Percentiles rank a stretch among this genome's conserved stretches.
phyloP scores from a whole-genome alignment of 2,797 vertebrate species.

The Karalla daura region DNA sequence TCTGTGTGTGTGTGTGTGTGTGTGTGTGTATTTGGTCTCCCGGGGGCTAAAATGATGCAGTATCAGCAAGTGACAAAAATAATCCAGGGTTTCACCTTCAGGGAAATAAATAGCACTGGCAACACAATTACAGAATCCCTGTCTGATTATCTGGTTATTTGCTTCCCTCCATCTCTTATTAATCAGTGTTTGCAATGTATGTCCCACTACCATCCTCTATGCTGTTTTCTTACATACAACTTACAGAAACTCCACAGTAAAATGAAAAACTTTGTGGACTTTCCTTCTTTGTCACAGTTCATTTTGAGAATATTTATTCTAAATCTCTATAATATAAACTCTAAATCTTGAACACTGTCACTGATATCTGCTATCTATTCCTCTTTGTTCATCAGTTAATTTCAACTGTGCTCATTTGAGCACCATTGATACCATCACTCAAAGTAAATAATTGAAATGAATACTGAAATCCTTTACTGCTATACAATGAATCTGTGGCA shows the following conservation, averaged over 20 bases:
- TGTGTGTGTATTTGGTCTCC: constrained; percentile 11
- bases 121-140: constrained; percentile 41
- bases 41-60: constrained; percentile 21
- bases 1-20: constrained; percentile 9
- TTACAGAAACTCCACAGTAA: not conserved
- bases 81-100: constrained; percentile 31
- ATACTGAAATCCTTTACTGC: not conserved
- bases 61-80: constrained; percentile 38
- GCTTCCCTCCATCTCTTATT: constrained; percentile 19
- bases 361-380: too few species aligned
- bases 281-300: too few species aligned
- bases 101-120: constrained; percentile 38
- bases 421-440: too few species aligned
- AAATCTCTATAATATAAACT: too few species aligned
- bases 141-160: constrained; percentile 36
- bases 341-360: too few species aligned
- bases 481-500: not conserved
- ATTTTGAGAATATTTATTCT: too few species aligned
- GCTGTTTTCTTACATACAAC: constrained; percentile 3
- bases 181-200: constrained; percentile 30
- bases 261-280: too few species aligned
- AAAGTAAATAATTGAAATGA: too few species aligned
- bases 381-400: too few species aligned
- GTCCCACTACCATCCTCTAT: not conserved
- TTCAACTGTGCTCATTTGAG: too few species aligned